Conservation (phyloP, 2,888 invertebrate genomes). For the Pollenia amentaria region DNA sequence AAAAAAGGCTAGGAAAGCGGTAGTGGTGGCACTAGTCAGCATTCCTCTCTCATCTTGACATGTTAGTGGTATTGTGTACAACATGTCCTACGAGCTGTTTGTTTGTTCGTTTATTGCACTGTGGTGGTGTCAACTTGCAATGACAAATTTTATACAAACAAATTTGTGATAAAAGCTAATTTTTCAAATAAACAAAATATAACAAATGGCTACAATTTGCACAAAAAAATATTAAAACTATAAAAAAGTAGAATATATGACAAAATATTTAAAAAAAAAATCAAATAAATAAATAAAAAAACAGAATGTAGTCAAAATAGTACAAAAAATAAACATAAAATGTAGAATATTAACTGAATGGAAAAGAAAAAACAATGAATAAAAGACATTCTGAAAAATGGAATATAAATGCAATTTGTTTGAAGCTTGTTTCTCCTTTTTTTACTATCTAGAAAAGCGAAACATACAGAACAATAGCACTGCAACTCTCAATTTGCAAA, state of each 20-base stretch:
- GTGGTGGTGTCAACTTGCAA: slow-evolving; percentile 68
- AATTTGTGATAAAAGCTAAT: slow-evolving; percentile 74
- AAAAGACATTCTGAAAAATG: slow-evolving; percentile 54
- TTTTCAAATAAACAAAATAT: slow-evolving; percentile 74
- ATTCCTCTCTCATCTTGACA: slow-evolving; percentile 6
- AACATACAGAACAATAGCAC: slow-evolving; percentile 22
- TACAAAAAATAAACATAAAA: slow-evolving; percentile 48
- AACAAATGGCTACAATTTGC: slow-evolving; percentile 69
- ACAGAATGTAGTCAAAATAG: slow-evolving; percentile 20
- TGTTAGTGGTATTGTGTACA: not conserved
- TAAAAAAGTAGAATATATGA: slow-evolving; percentile 20
- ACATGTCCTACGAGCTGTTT: not conserved
- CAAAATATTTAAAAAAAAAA: slow-evolving; percentile 46
- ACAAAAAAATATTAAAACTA: slow-evolving; percentile 29
- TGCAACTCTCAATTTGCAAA: slow-evolving; percentile 16
- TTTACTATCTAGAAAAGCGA: slow-evolving; percentile 16
- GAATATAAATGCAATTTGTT: slow-evolving; percentile 72
- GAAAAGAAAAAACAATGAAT: not conserved
- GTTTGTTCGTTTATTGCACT: not conserved
- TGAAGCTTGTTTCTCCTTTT: slow-evolving; percentile 45
- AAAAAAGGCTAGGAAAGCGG: slow-evolving; percentile 7
- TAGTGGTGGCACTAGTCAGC: no score
- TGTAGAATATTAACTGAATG: slow-evolving; percentile 41
- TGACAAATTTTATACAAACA: slow-evolving; percentile 73
- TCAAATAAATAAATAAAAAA: slow-evolving; percentile 18